phyloP scores from a whole-genome alignment of 64 coral and sea anemone species.

The Platygyra sinensis region DNA sequence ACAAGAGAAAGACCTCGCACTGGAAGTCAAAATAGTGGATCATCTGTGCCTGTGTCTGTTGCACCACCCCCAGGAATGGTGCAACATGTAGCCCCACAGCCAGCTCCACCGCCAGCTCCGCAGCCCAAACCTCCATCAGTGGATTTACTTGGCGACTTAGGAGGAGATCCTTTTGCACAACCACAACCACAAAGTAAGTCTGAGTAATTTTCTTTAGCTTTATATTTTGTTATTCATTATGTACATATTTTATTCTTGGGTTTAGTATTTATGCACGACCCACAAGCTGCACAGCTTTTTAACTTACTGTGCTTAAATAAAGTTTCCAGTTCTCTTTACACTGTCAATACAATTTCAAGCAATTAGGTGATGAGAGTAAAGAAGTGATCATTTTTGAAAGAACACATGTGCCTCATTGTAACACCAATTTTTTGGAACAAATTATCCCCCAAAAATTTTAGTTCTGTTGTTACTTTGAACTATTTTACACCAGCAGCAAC shows the following conservation, averaged over 20 bases:
- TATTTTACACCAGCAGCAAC: no score
- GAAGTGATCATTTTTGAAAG: no score
- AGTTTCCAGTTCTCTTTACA: background rate
- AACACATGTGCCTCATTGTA: no score
- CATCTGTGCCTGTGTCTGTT: slow-evolving; percentile 45
- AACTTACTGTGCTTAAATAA: no score
- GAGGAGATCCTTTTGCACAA: slow-evolving; percentile 96
- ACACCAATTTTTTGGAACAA: no score
- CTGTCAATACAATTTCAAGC: background rate
- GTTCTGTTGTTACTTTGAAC: no score
- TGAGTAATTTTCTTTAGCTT: background rate
- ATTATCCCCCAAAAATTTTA: no score
- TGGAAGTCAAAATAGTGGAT: slow-evolving; percentile 61
- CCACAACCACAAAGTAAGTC: slow-evolving; percentile 51
- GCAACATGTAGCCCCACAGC: background rate
- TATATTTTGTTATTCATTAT: no score
- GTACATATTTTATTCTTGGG: no score
- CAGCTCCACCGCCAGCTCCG: slow-evolving; percentile 42
- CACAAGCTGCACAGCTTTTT: no score
- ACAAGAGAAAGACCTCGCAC: slow-evolving; percentile 89
- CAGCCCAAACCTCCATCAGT: slow-evolving; percentile 57
- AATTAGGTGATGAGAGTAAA: no score
- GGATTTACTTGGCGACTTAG: slow-evolving; percentile 92
- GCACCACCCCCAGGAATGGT: slow-evolving; percentile 33
- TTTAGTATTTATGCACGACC: no score